Evolutionary conservation across 2,797 vertebrate genomes (phyloP).

Genomic region (Gymnocypris eckloni): DNA sequence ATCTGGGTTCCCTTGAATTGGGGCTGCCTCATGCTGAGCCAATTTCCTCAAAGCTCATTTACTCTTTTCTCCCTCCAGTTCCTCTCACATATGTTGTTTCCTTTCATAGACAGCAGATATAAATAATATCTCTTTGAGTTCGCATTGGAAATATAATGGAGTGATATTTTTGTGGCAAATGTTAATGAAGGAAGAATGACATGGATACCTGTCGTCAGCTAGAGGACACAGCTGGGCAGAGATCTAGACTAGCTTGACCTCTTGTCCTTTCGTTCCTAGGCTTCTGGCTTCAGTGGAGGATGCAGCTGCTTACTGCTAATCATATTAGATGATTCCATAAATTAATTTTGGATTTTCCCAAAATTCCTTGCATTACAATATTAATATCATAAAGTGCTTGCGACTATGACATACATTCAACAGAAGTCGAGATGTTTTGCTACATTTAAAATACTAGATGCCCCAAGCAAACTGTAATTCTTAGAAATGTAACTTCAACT

Average conservation of each 20-base stretch:
- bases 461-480: neutral
- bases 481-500: neutral
- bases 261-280: conserved; percentile 46
- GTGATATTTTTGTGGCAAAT: conserved; percentile 16
- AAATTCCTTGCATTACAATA: neutral
- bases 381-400: neutral
- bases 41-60: conserved; percentile 52
- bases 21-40: conserved; percentile 39
- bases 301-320: conserved; percentile 45
- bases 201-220: conserved; percentile 42
- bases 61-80: conserved; percentile 40
- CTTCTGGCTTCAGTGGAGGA: conserved; percentile 35
- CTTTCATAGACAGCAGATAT: conserved; percentile 49
- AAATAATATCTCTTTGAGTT: conserved; percentile 50
- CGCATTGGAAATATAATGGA: neutral
- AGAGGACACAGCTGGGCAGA: conserved; percentile 53
- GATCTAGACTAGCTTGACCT: conserved; percentile 44
- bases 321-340: conserved; percentile 39
- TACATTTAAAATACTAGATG: conserved; percentile 15
- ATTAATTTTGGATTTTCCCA: neutral
- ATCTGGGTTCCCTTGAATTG: conserved; percentile 51
- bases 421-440: neutral
- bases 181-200: conserved; percentile 3
- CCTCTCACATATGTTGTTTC: conserved; percentile 45
- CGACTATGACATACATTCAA: neutral